Evolutionary conservation across 2,797 vertebrate genomes (phyloP), one percentile per base, ranked within the genome.

Genomic region (Hoplostethus atlanticus): DNA sequence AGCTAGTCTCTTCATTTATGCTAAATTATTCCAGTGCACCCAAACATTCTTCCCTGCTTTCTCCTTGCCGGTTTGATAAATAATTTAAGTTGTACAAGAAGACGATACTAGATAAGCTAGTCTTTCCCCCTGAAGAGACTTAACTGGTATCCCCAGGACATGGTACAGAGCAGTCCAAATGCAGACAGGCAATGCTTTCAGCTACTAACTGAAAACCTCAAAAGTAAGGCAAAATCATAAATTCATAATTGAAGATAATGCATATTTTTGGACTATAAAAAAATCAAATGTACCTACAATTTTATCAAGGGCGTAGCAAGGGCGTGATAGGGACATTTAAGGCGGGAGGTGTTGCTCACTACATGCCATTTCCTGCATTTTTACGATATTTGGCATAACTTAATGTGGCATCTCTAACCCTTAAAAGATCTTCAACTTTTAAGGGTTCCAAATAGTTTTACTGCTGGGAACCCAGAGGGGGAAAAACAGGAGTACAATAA

Each of bases 11-110:
- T 77, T 51, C n/a, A 61, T 62, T 40, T 36, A 55, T 15, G 46
- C 8, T 56, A 46, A 62, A 68, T 73, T 31, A 31, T 13, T 25
- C 25, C 34, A 5, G 10, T 46, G 7, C 52, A 64, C 51, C 50
- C 13, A 54, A 38, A 64, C 59, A 42, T 70, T 50, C 13, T 25
- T 46, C 56, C 10, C 62, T 67, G 48, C 48, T 17, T 36, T 62
- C 61, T 79, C 68, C 57, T 58, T 25, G 76, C 69, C 64, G 59
- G 15, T 66, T 46, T 55, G 64, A 83, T 74, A 52, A 62, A 80
- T 85, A 73, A 87, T 65, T 77, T 59, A 85, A 53, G 5, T 57
- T 54, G 71, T 64, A 71, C 57, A 68, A 68, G 28, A 79, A 67
- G 68, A 56, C 64, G 70, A 80, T 66, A 58, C 64, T 34, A 85